These are phyloP conservation scores for Hypselothyrea guttata DNA, from an alignment of 2,888 invertebrate genomes.

Conservation along the genomic window DNA sequence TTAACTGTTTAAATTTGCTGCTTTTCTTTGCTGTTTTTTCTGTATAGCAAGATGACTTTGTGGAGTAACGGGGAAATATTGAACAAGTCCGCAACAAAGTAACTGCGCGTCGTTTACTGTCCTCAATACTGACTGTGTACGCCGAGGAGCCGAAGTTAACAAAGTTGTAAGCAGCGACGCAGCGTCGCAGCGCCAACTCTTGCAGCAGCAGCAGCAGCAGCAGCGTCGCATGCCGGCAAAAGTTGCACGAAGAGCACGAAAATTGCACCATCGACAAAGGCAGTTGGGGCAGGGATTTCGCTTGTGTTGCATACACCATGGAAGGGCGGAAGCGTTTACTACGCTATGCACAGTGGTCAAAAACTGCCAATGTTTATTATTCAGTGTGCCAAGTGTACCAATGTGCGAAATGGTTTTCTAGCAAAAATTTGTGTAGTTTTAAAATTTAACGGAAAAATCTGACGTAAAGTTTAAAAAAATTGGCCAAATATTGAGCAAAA, in stretches of 20 bases:
- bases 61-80: slow-evolving; percentile 61
- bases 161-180: slow-evolving; percentile 67
- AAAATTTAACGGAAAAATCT: too few species aligned
- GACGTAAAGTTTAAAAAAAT: too few species aligned
- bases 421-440: too few species aligned
- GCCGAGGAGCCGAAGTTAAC: slow-evolving; percentile 71
- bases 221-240: slow-evolving; percentile 39
- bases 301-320: slow-evolving; percentile 60
- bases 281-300: slow-evolving; percentile 37
- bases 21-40: background rate
- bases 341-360: too few species aligned
- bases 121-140: slow-evolving; percentile 73
- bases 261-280: slow-evolving; percentile 19
- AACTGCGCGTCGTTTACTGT: slow-evolving; percentile 78
- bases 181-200: slow-evolving; percentile 1
- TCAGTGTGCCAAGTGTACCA: too few species aligned
- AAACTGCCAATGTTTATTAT: too few species aligned
- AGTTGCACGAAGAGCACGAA: slow-evolving; percentile 46
- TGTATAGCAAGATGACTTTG: background rate
- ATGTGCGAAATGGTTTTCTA: too few species aligned
- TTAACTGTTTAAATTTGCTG: too few species aligned
- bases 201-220: slow-evolving; percentile 9
- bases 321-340: slow-evolving; percentile 38
- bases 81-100: slow-evolving; percentile 79
- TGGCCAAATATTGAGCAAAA: too few species aligned